These are phyloP conservation scores for Drosophila kurseongensis DNA, from an alignment of 1,140 invertebrate genomes.

Conservation along the genomic window DNA sequence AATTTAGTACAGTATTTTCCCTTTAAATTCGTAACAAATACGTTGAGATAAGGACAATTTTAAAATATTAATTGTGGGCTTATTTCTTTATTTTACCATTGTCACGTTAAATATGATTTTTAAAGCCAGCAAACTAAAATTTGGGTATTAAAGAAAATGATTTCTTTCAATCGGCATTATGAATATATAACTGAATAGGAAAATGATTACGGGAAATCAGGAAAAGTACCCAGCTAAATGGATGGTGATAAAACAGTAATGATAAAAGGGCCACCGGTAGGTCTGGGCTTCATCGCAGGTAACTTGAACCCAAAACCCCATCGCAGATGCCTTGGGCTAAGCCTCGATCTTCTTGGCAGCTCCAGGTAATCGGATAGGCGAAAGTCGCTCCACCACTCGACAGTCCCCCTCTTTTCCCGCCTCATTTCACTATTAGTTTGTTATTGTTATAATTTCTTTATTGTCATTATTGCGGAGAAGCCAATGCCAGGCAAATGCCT, in stretches of 20 bases:
- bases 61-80: too few species aligned
- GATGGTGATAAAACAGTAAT: slow-evolving; percentile 8
- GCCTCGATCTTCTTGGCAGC: slow-evolving; percentile 24
- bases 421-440: slow-evolving; percentile 71
- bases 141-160: too few species aligned
- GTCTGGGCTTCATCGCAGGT: slow-evolving; percentile 36
- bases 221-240: neutral
- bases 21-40: too few species aligned
- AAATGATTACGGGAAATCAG: neutral
- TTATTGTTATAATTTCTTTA: slow-evolving; percentile 82
- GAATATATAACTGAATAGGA: neutral
- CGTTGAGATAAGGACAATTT: too few species aligned
- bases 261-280: slow-evolving; percentile 30
- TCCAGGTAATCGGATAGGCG: slow-evolving; percentile 76
- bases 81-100: too few species aligned
- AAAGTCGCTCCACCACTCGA: slow-evolving; percentile 58
- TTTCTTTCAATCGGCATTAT: neutral
- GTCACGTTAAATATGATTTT: too few species aligned
- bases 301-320: slow-evolving; percentile 46
- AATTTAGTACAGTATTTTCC: too few species aligned
- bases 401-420: slow-evolving; percentile 2
- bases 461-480: slow-evolving; percentile 68
- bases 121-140: too few species aligned
- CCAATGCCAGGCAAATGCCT: slow-evolving; percentile 36
- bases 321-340: slow-evolving; percentile 14